A percentile compares a stretch with the other conserved stretches of the same genome.
Evolutionary conservation across 2,113 vertebrate genomes (phyloP).

Genomic region (Notothenia coriiceps): DNA sequence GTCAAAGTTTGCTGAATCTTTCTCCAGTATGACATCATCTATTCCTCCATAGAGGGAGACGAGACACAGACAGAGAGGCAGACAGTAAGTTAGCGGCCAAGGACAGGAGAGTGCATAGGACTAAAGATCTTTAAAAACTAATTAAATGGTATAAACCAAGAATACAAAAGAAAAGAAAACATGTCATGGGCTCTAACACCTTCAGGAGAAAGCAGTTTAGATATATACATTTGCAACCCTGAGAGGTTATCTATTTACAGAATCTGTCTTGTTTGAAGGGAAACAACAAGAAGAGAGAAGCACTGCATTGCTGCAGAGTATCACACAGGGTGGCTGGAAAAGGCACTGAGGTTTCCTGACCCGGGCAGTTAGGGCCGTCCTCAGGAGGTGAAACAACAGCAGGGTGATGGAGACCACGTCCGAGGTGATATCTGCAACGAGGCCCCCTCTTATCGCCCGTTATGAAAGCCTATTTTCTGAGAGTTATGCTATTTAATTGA

Average conservation of each 20-base stretch:
- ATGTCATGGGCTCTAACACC: conserved; percentile 25
- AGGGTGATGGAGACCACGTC: conserved; percentile 25
- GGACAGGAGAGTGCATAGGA: conserved; percentile 37
- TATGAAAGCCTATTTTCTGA: background rate
- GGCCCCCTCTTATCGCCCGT: background rate
- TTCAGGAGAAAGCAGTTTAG: conserved; percentile 38
- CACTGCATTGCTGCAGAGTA: conserved; percentile 70
- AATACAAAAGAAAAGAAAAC: conserved; percentile 1
- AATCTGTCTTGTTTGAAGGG: conserved; percentile 41
- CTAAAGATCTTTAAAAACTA: conserved; percentile 8
- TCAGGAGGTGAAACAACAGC: conserved; percentile 4
- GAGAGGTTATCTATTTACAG: conserved; percentile 58
- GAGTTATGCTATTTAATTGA: background rate
- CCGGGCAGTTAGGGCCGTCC: conserved; percentile 10
- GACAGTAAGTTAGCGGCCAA: conserved; percentile 38
- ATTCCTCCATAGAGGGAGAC: conserved; percentile 20
- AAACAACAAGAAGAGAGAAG: conserved; percentile 39
- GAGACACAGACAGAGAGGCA: conserved; percentile 32
- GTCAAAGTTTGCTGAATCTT: conserved; percentile 7
- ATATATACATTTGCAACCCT: conserved; percentile 49
- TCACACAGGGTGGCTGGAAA: background rate
- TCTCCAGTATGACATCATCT: conserved; percentile 11
- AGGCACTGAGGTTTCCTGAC: conserved; percentile 47
- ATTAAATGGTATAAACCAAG: conserved; percentile 16
- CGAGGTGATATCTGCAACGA: conserved; percentile 27